phyloP scores from a whole-genome alignment of 2,797 vertebrate species.

The Acrocephalus scirpaceus region DNA sequence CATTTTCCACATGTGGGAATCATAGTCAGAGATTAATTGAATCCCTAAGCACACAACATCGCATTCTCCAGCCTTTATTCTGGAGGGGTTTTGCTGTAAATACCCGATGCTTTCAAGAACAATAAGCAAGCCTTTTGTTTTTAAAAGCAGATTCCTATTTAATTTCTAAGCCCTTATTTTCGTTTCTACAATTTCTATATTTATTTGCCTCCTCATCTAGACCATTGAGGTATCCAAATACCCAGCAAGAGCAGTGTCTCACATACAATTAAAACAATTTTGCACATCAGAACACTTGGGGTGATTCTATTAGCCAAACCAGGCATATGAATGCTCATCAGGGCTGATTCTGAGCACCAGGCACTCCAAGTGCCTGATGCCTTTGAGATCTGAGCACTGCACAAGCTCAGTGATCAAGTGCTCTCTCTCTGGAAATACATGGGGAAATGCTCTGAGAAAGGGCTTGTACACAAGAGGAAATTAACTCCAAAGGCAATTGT shows the following conservation, averaged over 20 bases:
- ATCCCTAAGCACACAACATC: neutral
- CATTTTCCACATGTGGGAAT: slow-evolving; percentile 19
- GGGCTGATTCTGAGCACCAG: neutral
- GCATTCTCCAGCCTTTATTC: neutral
- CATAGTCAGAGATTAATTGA: neutral
- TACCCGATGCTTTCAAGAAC: neutral
- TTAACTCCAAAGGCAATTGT: neutral
- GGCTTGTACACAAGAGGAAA: neutral
- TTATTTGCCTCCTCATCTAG: neutral
- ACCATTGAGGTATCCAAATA: neutral
- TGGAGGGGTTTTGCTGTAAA: neutral
- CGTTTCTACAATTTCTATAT: neutral
- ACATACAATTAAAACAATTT: neutral
- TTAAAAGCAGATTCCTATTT: neutral
- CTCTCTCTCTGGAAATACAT: neutral
- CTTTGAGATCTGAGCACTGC: neutral
- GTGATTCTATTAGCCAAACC: neutral
- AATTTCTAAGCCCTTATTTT: neutral
- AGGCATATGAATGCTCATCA: neutral
- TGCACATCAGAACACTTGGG: neutral
- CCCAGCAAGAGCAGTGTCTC: neutral
- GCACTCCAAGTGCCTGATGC: neutral
- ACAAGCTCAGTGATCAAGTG: neutral
- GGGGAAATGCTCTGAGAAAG: neutral
- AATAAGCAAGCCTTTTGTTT: neutral